Conservation (phyloP, 2,888 invertebrate genomes). For the Frankliniella fusca region DNA sequence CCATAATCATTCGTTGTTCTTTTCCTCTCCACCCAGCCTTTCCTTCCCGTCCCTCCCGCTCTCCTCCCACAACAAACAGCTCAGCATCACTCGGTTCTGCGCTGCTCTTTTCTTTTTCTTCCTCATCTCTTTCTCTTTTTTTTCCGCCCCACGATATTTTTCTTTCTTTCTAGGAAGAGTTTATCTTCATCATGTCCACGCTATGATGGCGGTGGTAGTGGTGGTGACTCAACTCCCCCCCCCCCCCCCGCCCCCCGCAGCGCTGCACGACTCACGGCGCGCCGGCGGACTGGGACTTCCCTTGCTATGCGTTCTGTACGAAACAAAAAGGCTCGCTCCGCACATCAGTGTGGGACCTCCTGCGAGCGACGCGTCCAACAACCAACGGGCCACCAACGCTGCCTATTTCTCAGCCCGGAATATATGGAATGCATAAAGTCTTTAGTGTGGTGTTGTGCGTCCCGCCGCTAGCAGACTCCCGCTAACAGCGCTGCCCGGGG, state of each 20-base stretch:
- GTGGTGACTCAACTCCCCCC: slow-evolving; percentile 11
- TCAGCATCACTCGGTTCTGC: neutral
- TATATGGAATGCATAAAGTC: no score
- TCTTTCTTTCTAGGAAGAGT: slow-evolving; percentile 21
- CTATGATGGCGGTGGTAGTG: neutral
- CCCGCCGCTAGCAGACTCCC: no score
- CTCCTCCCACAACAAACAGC: neutral
- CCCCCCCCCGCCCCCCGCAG: neutral
- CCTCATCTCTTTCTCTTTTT: neutral
- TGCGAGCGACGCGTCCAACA: neutral
- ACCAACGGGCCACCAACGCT: no score
- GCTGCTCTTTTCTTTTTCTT: neutral
- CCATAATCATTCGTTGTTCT: no score
- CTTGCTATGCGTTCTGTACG: neutral
- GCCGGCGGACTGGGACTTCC: neutral
- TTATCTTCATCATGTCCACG: slow-evolving; percentile 13
- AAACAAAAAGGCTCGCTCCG: neutral
- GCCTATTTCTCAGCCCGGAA: no score
- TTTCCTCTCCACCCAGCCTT: neutral
- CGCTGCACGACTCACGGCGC: no score
- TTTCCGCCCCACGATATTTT: neutral
- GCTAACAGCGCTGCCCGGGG: no score
- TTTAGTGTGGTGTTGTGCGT: no score
- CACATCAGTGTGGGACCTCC: neutral
- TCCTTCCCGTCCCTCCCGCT: neutral